Percentiles rank a stretch among this genome's conserved stretches.
phyloP scores from a whole-genome alignment of 2,888 invertebrate genomes.

The Blomia tropicalis region DNA sequence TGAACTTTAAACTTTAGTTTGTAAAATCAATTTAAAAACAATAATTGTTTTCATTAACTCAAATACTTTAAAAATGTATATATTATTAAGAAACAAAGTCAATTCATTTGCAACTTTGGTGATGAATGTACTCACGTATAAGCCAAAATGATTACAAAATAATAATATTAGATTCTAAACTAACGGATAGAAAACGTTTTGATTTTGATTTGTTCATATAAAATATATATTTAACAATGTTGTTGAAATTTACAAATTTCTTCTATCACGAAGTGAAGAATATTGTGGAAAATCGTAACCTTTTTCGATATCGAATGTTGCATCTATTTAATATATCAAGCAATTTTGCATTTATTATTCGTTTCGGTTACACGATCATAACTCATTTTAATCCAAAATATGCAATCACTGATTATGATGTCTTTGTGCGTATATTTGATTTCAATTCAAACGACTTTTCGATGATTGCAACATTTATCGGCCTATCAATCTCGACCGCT shows the following conservation, averaged over 20 bases:
- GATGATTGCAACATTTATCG: not conserved
- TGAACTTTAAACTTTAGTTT: too few relatives aligned
- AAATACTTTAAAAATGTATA: too few relatives aligned
- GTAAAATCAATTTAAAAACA: too few relatives aligned
- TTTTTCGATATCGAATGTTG: not conserved
- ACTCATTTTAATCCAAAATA: not conserved
- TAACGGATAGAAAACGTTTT: too few relatives aligned
- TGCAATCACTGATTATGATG: not conserved
- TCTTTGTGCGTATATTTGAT: constrained; percentile 1
- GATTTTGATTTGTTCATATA: too few relatives aligned
- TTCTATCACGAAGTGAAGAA: constrained; percentile 11
- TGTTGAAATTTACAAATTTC: not conserved
- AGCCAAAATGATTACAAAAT: too few relatives aligned
- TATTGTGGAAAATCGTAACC: constrained; percentile 1
- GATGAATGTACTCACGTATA: too few relatives aligned
- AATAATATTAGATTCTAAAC: too few relatives aligned
- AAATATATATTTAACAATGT: too few relatives aligned
- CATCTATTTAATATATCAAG: not conserved
- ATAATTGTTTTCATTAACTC: too few relatives aligned
- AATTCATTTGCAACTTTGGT: too few relatives aligned
- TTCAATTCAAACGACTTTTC: not conserved
- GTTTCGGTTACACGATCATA: not conserved
- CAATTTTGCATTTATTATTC: not conserved
- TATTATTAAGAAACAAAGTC: too few relatives aligned
- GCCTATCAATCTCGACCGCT: not conserved